A percentile compares a stretch with the other conserved stretches of the same genome.
phyloP scores from a whole-genome alignment of 23 tunicate species.

The Phallusia fumigata region DNA sequence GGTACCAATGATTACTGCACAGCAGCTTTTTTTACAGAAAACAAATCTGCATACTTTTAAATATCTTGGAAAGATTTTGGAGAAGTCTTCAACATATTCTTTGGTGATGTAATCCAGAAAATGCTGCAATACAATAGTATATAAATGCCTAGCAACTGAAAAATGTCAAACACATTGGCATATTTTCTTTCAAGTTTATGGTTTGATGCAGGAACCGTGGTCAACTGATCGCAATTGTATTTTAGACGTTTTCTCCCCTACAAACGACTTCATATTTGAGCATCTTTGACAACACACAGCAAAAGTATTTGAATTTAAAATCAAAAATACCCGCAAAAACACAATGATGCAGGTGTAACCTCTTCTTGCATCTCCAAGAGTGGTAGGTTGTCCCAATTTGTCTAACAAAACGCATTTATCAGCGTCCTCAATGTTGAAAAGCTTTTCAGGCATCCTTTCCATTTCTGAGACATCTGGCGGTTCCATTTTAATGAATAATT shows the following conservation, averaged over 20 bases:
- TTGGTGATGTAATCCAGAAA: conserved; percentile 74
- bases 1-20: too few species aligned
- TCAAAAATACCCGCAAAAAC: conserved; percentile 36
- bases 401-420: conserved; percentile 42
- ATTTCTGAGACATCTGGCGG: conserved; percentile 31
- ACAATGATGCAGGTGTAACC: conserved; percentile 35
- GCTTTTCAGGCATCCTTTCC: conserved; percentile 56
- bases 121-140: conserved; percentile 26
- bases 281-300: neutral
- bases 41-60: conserved; percentile 22
- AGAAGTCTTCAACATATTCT: conserved; percentile 89
- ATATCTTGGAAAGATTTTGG: conserved; percentile 68
- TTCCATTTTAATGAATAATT: neutral
- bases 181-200: too few species aligned
- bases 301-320: neutral
- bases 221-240: too few species aligned
- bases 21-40: too few species aligned
- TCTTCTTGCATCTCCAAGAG: conserved; percentile 21
- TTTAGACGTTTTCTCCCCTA: too few species aligned
- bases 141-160: neutral
- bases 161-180: neutral
- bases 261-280: too few species aligned
- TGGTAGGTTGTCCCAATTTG: conserved; percentile 7
- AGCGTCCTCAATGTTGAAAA: conserved; percentile 34
- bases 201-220: too few species aligned